phyloP scores from a whole-genome alignment of 2,888 invertebrate species.

The Cryptosula pallasiana region DNA sequence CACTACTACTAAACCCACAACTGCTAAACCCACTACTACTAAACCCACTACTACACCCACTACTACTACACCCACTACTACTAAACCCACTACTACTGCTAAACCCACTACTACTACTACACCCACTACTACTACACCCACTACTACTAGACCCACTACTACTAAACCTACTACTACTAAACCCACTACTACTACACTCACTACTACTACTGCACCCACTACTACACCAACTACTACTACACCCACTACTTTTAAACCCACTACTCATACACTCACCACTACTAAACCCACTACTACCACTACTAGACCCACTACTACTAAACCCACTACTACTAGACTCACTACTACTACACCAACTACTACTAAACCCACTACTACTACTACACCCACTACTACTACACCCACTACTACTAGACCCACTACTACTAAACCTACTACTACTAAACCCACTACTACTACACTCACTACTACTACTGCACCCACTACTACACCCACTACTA shows the following conservation, averaged over 20 bases:
- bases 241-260: background rate
- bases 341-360: constrained; percentile 24
- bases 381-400: constrained; percentile 25
- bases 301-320: background rate
- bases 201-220: background rate
- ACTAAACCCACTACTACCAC: background rate
- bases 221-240: background rate
- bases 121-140: no score
- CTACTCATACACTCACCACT: background rate
- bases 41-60: no score
- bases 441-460: background rate
- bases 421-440: background rate
- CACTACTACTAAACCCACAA: no score
- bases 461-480: background rate
- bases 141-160: no score
- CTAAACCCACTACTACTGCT: no score
- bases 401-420: background rate
- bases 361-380: constrained; percentile 21
- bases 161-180: no score
- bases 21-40: no score
- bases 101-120: no score
- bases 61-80: no score
- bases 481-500: background rate
- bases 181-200: background rate
- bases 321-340: constrained; percentile 22